phyloP scores from a whole-genome alignment of 2,797 vertebrate species.

The Hypotaenidia okinawae region DNA sequence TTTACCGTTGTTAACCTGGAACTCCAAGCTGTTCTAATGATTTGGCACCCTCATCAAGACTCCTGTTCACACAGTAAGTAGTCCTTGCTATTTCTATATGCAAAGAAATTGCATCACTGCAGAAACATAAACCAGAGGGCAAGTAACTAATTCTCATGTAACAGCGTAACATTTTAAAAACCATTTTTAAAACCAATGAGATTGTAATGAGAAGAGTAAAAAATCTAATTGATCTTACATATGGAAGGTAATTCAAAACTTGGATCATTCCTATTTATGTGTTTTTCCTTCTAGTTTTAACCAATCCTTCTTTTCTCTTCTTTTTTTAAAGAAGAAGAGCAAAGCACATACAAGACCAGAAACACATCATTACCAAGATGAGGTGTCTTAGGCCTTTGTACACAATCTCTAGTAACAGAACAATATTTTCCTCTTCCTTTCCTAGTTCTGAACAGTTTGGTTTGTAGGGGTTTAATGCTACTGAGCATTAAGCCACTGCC shows the following conservation, averaged over 20 bases:
- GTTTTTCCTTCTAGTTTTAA: background rate
- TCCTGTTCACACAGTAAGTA: rapidly evolving
- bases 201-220: background rate
- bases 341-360: background rate
- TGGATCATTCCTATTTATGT: background rate
- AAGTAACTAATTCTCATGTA: background rate
- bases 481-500: background rate
- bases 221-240: background rate
- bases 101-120: background rate
- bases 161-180: background rate
- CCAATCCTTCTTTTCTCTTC: background rate
- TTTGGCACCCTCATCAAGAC: background rate
- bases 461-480: background rate
- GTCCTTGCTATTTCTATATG: background rate
- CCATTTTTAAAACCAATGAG: background rate
- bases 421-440: background rate
- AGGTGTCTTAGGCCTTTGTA: background rate
- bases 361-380: background rate
- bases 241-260: background rate
- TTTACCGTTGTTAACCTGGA: background rate
- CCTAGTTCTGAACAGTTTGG: background rate
- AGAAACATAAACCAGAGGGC: background rate
- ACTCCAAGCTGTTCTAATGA: background rate
- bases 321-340: background rate
- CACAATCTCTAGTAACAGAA: background rate